phyloP scores from a whole-genome alignment of 2,113 vertebrate genomes.

The Peromyscus leucopus region DNA sequence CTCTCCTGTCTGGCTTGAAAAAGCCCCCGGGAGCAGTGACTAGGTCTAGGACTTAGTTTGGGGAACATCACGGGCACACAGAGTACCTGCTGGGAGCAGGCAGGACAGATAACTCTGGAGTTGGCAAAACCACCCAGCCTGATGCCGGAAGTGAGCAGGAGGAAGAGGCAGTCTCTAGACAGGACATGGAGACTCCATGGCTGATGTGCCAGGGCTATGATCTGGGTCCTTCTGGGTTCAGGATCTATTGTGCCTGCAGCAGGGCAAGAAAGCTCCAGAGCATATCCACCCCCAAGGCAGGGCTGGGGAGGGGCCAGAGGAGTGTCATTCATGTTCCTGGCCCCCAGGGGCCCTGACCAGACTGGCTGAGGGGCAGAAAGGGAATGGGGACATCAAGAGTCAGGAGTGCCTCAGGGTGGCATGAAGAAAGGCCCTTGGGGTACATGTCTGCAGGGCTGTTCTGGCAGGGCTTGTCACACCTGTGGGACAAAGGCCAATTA shows the following conservation, averaged over 20 bases:
- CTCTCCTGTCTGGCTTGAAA: not conserved
- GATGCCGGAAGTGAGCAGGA: not conserved
- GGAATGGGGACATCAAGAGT: not conserved
- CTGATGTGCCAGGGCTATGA: not conserved
- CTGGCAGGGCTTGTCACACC: slow-evolving; percentile 55
- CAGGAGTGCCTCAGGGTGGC: not conserved
- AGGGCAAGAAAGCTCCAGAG: no score
- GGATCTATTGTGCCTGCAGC: not conserved
- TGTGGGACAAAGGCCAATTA: slow-evolving; percentile 51
- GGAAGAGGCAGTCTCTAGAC: not conserved
- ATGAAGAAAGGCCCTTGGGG: not conserved
- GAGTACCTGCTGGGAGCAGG: not conserved
- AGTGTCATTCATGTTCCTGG: not conserved
- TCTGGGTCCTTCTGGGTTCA: not conserved
- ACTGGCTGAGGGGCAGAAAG: not conserved
- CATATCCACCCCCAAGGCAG: no score
- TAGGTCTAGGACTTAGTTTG: not conserved
- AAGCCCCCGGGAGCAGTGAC: not conserved
- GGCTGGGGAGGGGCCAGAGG: not conserved
- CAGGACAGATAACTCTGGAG: not conserved
- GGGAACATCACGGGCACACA: not conserved
- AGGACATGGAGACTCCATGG: rapidly evolving
- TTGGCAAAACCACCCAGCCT: rapidly evolving
- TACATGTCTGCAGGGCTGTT: not conserved
- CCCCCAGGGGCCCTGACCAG: not conserved